These are phyloP conservation scores for Ectobius pallidus DNA, from an alignment of 2,888 invertebrate genomes.

Conservation along the genomic window DNA sequence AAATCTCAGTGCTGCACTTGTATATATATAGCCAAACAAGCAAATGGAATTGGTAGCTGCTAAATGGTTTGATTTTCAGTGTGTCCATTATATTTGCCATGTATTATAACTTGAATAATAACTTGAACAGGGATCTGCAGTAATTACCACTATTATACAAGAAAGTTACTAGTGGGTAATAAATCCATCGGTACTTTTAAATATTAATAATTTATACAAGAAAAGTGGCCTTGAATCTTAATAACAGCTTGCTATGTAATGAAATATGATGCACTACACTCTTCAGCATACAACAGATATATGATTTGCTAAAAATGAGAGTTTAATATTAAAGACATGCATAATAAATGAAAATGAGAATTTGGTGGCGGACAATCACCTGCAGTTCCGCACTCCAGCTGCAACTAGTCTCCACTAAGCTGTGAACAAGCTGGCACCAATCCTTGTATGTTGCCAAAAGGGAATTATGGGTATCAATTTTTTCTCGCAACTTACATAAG, in stretches of 20 bases:
- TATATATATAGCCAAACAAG: too few relatives aligned
- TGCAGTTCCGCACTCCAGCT: constrained; percentile 79
- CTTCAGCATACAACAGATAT: constrained; percentile 40
- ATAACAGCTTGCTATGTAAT: constrained; percentile 24
- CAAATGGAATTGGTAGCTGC: too few relatives aligned
- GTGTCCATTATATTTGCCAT: too few relatives aligned
- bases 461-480: constrained; percentile 42
- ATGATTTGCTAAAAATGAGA: constrained; percentile 41
- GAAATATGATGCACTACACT: constrained; percentile 40
- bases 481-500: constrained; percentile 36
- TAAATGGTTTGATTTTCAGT: too few relatives aligned
- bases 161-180: too few relatives aligned
- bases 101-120: too few relatives aligned
- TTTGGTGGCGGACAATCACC: constrained; percentile 61
- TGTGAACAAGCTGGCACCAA: constrained; percentile 86
- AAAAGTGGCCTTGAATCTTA: constrained; percentile 27
- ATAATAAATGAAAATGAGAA: constrained; percentile 37
- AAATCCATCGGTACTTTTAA: too few relatives aligned
- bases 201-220: background rate
- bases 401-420: constrained; percentile 83
- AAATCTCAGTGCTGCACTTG: too few relatives aligned
- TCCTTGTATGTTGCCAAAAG: constrained; percentile 61
- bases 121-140: too few relatives aligned
- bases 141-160: too few relatives aligned
- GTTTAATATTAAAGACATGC: constrained; percentile 37